Evolutionary conservation across 2,888 invertebrate genomes (phyloP).

Genomic region (Caenorhabditis drosophilae): DNA sequence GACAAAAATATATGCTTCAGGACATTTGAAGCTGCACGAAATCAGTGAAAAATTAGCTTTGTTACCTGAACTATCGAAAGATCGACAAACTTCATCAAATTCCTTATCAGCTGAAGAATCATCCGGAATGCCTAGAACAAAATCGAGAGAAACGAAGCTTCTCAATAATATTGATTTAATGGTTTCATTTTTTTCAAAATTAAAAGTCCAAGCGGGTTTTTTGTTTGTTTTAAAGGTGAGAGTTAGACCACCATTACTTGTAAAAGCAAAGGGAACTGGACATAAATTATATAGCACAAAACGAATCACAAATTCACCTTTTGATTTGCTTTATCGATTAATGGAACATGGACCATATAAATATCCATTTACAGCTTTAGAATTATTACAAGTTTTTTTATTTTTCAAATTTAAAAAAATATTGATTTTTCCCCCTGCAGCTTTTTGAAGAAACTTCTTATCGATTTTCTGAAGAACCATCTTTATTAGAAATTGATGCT

Average conservation of each 20-base stretch:
- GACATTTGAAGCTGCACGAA: conserved; percentile 18
- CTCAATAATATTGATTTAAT: background rate
- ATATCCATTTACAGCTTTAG: conserved; percentile 43
- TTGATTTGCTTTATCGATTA: conserved; percentile 36
- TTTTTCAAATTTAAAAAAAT: no score
- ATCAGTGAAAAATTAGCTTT: conserved; percentile 6
- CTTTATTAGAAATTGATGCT: conserved; percentile 25
- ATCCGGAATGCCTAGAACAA: background rate
- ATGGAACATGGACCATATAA: conserved; percentile 49
- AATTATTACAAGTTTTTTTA: conserved; percentile 37
- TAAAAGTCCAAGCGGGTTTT: no score
- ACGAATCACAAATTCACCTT: conserved; percentile 7
- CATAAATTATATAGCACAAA: background rate
- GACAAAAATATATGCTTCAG: conserved; percentile 16
- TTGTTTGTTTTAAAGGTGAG: background rate
- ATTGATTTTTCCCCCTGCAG: no score
- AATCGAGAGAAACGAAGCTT: background rate
- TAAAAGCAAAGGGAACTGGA: background rate
- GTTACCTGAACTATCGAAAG: conserved; percentile 14
- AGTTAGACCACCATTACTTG: background rate
- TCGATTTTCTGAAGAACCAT: conserved; percentile 28
- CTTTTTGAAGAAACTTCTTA: conserved; percentile 40
- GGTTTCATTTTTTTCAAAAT: no score
- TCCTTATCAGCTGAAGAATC: conserved; percentile 14
- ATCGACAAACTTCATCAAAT: conserved; percentile 4